A percentile compares a stretch with the other conserved stretches of the same genome.
These are phyloP conservation scores for Herminia tarsipennalis DNA, from an alignment of 2,888 invertebrate species.

Conservation along the genomic window DNA sequence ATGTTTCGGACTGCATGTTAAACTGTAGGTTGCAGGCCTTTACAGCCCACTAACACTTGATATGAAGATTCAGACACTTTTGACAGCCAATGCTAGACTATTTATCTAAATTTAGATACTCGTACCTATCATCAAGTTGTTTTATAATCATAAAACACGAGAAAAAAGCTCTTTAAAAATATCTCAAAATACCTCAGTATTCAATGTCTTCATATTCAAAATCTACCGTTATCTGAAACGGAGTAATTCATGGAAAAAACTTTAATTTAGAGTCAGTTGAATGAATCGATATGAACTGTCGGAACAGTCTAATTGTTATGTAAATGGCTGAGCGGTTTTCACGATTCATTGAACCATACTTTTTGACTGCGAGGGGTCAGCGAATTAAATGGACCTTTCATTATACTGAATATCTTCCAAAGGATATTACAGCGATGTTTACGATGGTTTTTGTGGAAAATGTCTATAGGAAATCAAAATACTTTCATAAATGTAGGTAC, in stretches of 20 bases:
- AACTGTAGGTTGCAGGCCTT: too few relatives aligned
- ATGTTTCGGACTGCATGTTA: too few relatives aligned
- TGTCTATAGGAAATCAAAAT: not conserved
- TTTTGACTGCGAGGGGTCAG: slow-evolving; percentile 30
- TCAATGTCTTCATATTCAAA: too few relatives aligned
- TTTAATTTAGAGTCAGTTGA: slow-evolving; percentile 26
- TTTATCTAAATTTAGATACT: too few relatives aligned
- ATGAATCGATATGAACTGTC: slow-evolving; percentile 36
- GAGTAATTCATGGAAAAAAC: slow-evolving; percentile 11
- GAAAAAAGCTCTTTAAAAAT: too few relatives aligned
- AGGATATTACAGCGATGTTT: not conserved
- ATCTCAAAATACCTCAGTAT: too few relatives aligned
- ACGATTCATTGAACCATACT: slow-evolving; percentile 41
- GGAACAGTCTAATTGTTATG: slow-evolving; percentile 47
- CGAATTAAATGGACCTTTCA: slow-evolving; percentile 28
- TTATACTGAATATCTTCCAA: not conserved
- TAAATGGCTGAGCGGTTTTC: slow-evolving; percentile 44
- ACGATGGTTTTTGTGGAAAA: not conserved
- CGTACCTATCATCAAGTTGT: too few relatives aligned
- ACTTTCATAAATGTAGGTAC: not conserved
- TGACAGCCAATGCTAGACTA: too few relatives aligned
- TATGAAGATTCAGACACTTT: too few relatives aligned
- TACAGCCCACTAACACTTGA: too few relatives aligned
- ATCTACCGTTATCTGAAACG: too few relatives aligned
- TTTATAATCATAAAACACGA: too few relatives aligned